A percentile compares a stretch with the other conserved stretches of the same genome.
These are phyloP conservation scores for Oscheius sp. DNA, from an alignment of 1,140 invertebrate genomes.

Conservation along the genomic window DNA sequence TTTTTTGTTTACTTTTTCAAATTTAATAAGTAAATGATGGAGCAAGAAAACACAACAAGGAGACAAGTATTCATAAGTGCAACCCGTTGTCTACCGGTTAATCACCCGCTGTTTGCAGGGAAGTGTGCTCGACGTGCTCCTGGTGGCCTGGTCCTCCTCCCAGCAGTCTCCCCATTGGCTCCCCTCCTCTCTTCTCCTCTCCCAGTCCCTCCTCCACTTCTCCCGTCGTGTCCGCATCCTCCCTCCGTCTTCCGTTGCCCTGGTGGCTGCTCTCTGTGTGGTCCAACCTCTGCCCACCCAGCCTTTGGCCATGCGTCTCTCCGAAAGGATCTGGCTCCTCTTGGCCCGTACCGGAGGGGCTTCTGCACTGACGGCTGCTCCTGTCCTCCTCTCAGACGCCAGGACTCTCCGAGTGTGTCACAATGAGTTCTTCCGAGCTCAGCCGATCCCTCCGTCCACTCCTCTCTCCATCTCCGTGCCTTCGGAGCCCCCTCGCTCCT, in stretches of 20 bases:
- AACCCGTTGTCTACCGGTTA: background rate
- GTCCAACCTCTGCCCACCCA: background rate
- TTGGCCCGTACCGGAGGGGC: conserved; percentile 12
- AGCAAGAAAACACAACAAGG: background rate
- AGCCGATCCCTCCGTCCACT: background rate
- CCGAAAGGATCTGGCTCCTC: conserved; percentile 9
- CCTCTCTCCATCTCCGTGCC: background rate
- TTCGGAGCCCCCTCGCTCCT: background rate
- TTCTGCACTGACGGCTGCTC: background rate
- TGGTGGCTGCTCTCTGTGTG: conserved; percentile 2
- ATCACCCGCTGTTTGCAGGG: background rate
- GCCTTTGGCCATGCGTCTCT: background rate
- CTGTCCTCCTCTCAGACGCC: background rate
- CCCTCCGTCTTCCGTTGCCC: background rate
- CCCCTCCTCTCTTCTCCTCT: background rate
- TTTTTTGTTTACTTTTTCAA: background rate
- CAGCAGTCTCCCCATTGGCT: background rate
- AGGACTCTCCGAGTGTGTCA: conserved; percentile 18
- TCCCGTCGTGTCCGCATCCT: conserved; percentile 11
- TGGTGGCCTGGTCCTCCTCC: background rate
- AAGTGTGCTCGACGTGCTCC: conserved; percentile 20
- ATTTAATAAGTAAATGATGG: background rate
- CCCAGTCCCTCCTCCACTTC: conserved; percentile 9
- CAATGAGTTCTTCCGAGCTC: conserved; percentile 5
- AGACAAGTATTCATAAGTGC: background rate